phyloP scores from a whole-genome alignment of 2,888 invertebrate species.

The Himalopsyche japonica region DNA sequence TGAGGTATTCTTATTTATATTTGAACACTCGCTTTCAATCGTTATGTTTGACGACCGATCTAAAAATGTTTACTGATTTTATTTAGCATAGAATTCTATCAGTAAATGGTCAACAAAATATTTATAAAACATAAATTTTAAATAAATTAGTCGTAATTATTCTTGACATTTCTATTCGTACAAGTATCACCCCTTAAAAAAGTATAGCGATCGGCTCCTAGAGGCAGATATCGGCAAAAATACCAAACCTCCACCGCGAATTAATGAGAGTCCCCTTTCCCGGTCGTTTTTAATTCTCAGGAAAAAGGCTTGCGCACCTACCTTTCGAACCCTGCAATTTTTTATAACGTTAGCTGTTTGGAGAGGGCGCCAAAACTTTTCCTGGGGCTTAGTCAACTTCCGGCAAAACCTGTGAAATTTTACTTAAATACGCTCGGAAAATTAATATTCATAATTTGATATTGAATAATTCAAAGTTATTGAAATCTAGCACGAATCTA shows the following conservation, averaged over 20 bases:
- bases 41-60: too few species aligned
- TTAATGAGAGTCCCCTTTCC: slow-evolving; percentile 13
- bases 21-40: too few species aligned
- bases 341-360: neutral
- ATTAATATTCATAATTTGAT: neutral
- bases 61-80: too few species aligned
- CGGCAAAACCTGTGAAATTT: neutral
- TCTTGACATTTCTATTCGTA: neutral
- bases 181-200: neutral
- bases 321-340: neutral
- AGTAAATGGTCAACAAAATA: too few species aligned
- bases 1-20: too few species aligned
- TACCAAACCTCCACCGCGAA: slow-evolving; percentile 6
- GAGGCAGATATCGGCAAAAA: neutral
- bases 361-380: neutral
- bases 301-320: neutral
- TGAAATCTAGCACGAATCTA: neutral
- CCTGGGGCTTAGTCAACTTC: neutral
- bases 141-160: neutral
- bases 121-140: too few species aligned
- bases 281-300: slow-evolving; percentile 15
- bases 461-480: neutral
- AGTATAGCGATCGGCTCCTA: neutral
- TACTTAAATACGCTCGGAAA: neutral
- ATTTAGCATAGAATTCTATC: too few species aligned